Evolutionary conservation across 2,888 invertebrate genomes (phyloP).

Genomic region (Spatulosminthurus flaviceps): DNA sequence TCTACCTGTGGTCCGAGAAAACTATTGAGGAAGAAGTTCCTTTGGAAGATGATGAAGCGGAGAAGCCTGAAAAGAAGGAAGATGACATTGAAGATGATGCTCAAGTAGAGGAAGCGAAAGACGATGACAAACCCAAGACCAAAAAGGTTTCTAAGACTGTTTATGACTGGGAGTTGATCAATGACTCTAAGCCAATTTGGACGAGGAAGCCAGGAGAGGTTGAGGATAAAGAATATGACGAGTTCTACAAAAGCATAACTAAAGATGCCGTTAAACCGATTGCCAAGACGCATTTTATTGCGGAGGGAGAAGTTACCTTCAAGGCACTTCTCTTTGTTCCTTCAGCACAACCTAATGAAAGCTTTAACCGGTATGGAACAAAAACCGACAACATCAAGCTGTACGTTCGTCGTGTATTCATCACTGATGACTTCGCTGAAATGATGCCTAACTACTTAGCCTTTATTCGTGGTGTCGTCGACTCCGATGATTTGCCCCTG

Average conservation of each 20-base stretch:
- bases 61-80: constrained; percentile 69
- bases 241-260: constrained; percentile 95
- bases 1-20: constrained; percentile 89
- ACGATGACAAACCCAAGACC: constrained; percentile 81
- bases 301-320: constrained; percentile 99
- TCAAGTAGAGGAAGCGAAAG: constrained; percentile 76
- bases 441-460: constrained; percentile 89
- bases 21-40: constrained; percentile 65
- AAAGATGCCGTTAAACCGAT: constrained; percentile 87
- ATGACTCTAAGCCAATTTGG: constrained; percentile 99
- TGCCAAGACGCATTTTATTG: constrained; percentile 91
- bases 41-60: constrained; percentile 76
- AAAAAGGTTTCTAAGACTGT: constrained; percentile 92
- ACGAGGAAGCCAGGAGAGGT: constrained; percentile 90
- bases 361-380: constrained; percentile 95
- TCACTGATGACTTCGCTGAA: constrained; percentile 99
- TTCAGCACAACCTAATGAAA: constrained; percentile 87
- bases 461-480: constrained; percentile 96
- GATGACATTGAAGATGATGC: constrained; percentile 68
- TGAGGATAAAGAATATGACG: constrained; percentile 86
- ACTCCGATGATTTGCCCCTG: constrained; percentile 97
- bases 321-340: constrained; percentile 96
- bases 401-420: constrained; percentile 97
- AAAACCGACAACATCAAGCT: constrained; percentile 95
- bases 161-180: constrained; percentile 95